Percentiles rank a stretch among this genome's conserved stretches.
These are phyloP conservation scores for Cebidichthys violaceus DNA, from an alignment of 2,113 vertebrate species.

Conservation along the genomic window DNA sequence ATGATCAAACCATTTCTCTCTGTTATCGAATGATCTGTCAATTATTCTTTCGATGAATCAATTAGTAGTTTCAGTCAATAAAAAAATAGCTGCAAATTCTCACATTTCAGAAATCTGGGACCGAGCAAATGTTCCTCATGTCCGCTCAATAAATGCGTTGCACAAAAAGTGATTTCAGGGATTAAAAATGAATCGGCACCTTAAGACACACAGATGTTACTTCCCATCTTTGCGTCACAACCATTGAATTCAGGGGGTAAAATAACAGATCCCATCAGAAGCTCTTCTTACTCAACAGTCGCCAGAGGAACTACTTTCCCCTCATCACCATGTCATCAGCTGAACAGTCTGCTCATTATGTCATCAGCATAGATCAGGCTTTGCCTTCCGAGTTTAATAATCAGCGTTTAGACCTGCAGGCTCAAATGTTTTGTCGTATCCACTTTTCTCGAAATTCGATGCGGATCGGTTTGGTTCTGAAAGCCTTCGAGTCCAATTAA, in stretches of 20 bases:
- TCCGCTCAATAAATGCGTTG: neutral
- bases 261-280: too few species aligned
- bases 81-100: neutral
- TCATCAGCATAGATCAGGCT: neutral
- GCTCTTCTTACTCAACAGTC: neutral
- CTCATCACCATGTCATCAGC: conserved; percentile 12
- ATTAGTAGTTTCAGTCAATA: neutral
- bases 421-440: neutral
- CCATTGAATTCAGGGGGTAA: too few species aligned
- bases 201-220: neutral
- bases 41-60: neutral
- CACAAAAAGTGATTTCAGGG: neutral
- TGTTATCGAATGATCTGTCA: neutral
- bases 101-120: neutral
- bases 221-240: neutral
- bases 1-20: neutral
- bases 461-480: neutral
- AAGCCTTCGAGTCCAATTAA: conserved; percentile 42
- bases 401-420: neutral
- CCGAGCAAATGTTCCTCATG: neutral
- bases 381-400: neutral
- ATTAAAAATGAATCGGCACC: neutral
- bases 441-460: neutral
- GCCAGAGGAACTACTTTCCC: neutral
- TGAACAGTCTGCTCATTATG: neutral